Evolutionary conservation across 2,888 invertebrate genomes (phyloP).

Genomic region (Ichneumon xanthorius): DNA sequence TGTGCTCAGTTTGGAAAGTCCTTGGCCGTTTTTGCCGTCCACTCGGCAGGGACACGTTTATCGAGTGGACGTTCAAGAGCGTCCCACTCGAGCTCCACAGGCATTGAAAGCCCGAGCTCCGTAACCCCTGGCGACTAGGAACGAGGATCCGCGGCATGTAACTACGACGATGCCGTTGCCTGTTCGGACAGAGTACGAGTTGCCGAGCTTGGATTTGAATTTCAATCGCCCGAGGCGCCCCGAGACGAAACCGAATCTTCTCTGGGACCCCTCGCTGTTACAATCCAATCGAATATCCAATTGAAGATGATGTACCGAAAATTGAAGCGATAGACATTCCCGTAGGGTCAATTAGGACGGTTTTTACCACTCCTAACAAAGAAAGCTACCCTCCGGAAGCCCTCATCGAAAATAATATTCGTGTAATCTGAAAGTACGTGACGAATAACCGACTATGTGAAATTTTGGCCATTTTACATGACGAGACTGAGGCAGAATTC

Average conservation of each 20-base stretch:
- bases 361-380: conserved; percentile 17
- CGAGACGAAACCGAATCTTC: conserved; percentile 64
- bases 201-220: conserved; percentile 56
- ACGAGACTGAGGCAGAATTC: too few relatives aligned
- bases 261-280: conserved; percentile 31
- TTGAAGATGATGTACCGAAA: conserved; percentile 36
- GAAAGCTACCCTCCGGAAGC: neutral
- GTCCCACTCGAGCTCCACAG: conserved; percentile 57
- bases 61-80: conserved; percentile 56
- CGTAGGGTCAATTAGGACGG: conserved; percentile 9
- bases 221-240: conserved; percentile 61
- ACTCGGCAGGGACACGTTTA: conserved; percentile 45
- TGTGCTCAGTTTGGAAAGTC: conserved; percentile 18
- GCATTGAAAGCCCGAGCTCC: conserved; percentile 28
- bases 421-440: neutral
- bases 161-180: conserved; percentile 22
- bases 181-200: neutral
- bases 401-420: neutral
- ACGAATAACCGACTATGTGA: neutral
- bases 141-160: conserved; percentile 23
- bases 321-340: conserved; percentile 18
- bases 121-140: conserved; percentile 7
- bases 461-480: neutral
- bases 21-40: conserved; percentile 42
- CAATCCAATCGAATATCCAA: conserved; percentile 56